Evolutionary conservation across 2,888 invertebrate genomes (phyloP).

Genomic region (Aphidoletes aphidimyza): DNA sequence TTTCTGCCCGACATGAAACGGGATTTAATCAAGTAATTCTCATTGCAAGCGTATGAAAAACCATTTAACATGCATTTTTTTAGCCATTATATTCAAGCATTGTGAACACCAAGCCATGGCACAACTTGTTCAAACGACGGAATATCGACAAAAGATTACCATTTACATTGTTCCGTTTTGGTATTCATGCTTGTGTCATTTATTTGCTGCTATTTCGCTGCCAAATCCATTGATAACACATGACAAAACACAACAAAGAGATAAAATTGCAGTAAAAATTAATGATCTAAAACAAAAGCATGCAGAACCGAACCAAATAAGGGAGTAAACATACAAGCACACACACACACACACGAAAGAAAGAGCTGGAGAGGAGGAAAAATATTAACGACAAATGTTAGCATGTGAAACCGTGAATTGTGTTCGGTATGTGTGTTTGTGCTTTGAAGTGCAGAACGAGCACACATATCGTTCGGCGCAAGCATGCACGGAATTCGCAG

Average conservation of each 20-base stretch:
- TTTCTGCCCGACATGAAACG: background rate
- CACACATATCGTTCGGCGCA: background rate
- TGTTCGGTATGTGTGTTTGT: background rate
- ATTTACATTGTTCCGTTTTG: conserved; percentile 5
- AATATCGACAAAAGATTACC: background rate
- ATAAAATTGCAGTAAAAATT: conserved; percentile 49
- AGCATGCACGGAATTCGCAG: background rate
- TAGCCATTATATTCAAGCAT: conserved; percentile 2
- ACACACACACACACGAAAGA: too few species aligned
- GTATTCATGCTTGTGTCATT: background rate
- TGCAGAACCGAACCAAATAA: background rate
- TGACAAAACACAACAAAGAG: conserved; percentile 48
- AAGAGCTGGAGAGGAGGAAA: too few species aligned
- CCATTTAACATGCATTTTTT: conserved; percentile 25
- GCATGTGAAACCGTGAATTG: too few species aligned
- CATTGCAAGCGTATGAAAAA: background rate
- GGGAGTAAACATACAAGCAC: background rate
- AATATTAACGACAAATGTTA: too few species aligned
- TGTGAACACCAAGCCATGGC: background rate
- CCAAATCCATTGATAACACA: conserved; percentile 49
- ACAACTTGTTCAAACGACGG: background rate
- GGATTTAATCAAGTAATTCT: background rate
- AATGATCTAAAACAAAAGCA: conserved; percentile 46
- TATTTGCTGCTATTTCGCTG: conserved; percentile 8
- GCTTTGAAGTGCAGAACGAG: background rate